A percentile compares a stretch with the other conserved stretches of the same genome.
phyloP scores from a whole-genome alignment of 1,140 invertebrate genomes.

The Drosophila persimilis region DNA sequence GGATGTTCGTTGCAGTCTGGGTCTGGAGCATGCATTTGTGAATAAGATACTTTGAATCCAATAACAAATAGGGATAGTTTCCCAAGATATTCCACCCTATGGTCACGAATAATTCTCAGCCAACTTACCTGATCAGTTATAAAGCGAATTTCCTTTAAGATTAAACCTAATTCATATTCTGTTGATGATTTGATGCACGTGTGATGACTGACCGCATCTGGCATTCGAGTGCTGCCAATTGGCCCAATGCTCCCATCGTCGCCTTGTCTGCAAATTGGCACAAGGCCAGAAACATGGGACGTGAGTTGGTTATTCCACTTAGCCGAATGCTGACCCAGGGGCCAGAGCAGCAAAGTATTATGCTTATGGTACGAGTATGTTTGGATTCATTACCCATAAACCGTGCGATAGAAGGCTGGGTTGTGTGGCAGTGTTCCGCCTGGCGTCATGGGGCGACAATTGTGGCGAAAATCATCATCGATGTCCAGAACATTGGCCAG shows the following conservation, averaged over 20 bases:
- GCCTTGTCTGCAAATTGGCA: slow-evolving; percentile 72
- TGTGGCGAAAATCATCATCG: slow-evolving; percentile 94
- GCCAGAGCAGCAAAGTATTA: slow-evolving; percentile 1
- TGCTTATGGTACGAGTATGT: too few species aligned
- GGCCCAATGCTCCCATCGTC: slow-evolving; percentile 83
- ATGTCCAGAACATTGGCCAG: slow-evolving; percentile 97
- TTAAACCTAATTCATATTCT: slow-evolving; percentile 95
- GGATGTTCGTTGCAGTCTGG: too few species aligned
- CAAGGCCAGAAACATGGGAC: slow-evolving; percentile 27
- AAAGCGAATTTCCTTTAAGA: slow-evolving; percentile 96
- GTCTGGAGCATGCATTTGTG: too few species aligned
- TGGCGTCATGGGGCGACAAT: slow-evolving; percentile 82
- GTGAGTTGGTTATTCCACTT: slow-evolving; percentile 30
- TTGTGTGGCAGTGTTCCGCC: slow-evolving; percentile 84
- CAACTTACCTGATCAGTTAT: slow-evolving; percentile 87
- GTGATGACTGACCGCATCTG: slow-evolving; percentile 86
- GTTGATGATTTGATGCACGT: slow-evolving; percentile 89
- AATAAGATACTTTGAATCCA: too few species aligned
- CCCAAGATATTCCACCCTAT: too few species aligned
- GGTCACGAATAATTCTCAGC: too few species aligned
- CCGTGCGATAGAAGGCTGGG: slow-evolving; percentile 83
- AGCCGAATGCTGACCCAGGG: slow-evolving; percentile 19
- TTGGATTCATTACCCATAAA: slow-evolving; percentile 79
- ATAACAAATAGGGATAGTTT: too few species aligned
- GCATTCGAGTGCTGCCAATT: slow-evolving; percentile 85